A percentile compares a stretch with the other conserved stretches of the same genome.
These are phyloP conservation scores for Exaiptasia diaphana DNA, from an alignment of 64 coral and sea anemone species.

Conservation along the genomic window DNA sequence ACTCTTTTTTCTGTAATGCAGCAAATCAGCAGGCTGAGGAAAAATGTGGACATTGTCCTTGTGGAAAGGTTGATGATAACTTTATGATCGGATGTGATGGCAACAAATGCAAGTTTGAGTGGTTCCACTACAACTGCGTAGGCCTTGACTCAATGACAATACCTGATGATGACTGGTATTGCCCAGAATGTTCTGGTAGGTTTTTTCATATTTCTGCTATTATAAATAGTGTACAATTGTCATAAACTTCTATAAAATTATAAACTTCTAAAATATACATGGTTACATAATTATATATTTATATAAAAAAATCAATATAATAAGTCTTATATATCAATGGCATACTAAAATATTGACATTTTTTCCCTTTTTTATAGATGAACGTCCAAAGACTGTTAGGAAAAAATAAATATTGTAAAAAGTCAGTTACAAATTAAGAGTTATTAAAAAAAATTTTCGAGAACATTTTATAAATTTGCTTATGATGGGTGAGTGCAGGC, in stretches of 20 bases:
- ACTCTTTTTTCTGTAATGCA: background rate
- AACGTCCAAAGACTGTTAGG: background rate
- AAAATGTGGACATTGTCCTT: background rate
- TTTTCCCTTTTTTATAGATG: background rate
- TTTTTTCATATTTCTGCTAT: too few relatives aligned
- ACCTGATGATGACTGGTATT: constrained; percentile 20
- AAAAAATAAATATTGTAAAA: too few relatives aligned
- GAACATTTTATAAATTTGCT: background rate
- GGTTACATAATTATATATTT: too few relatives aligned
- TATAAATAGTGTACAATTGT: too few relatives aligned
- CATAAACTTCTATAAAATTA: too few relatives aligned
- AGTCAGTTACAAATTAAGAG: too few relatives aligned
- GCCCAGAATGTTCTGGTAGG: background rate
- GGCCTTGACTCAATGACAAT: background rate
- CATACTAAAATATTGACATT: background rate
- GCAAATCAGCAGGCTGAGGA: background rate
- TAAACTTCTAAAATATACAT: too few relatives aligned
- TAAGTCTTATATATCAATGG: background rate
- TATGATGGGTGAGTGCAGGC: background rate
- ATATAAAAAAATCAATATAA: background rate
- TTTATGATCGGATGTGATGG: constrained; percentile 45
- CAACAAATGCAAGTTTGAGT: constrained; percentile 2
- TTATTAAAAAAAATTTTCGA: background rate
- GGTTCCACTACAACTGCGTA: constrained; percentile 25
- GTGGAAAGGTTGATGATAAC: background rate